These are phyloP conservation scores for Pelochelys cantorii DNA, from an alignment of 2,797 vertebrate genomes.

Conservation along the genomic window DNA sequence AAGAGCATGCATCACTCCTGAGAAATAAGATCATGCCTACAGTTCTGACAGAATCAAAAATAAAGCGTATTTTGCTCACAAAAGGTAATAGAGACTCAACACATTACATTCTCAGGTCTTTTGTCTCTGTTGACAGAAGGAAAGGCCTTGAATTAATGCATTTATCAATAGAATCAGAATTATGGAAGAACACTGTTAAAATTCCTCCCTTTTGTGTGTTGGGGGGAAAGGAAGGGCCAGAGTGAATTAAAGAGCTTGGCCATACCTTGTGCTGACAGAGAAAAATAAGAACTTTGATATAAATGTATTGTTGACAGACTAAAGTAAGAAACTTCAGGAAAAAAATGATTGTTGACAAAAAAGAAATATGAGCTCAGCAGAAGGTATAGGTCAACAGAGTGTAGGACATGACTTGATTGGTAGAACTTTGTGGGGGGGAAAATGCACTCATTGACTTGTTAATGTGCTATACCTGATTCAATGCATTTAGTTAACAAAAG, in stretches of 20 bases:
- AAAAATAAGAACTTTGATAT: constrained; percentile 49
- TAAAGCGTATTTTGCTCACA: neutral
- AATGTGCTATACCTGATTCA: neutral
- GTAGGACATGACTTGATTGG: neutral
- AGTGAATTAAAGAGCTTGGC: constrained; percentile 27
- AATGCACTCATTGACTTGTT: neutral
- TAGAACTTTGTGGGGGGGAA: constrained; percentile 1
- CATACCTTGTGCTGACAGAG: constrained; percentile 19
- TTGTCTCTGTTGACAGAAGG: constrained; percentile 49
- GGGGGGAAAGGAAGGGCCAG: neutral
- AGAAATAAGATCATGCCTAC: neutral
- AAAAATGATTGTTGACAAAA: constrained; percentile 52
- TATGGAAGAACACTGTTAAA: constrained; percentile 16
- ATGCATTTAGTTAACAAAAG: neutral
- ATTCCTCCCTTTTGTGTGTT: neutral
- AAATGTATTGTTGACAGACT: constrained; percentile 46
- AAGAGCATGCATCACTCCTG: neutral
- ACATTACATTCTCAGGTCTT: constrained; percentile 26
- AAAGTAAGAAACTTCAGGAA: constrained; percentile 48
- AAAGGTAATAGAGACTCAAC: constrained; percentile 16
- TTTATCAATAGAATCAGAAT: constrained; percentile 28
- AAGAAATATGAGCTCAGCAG: neutral
- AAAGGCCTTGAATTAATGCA: constrained; percentile 25
- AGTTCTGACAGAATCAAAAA: neutral
- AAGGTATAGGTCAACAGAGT: constrained; percentile 44